These are phyloP conservation scores for Pogonomyrmex barbatus DNA, from an alignment of 1,140 invertebrate species.

Conservation along the genomic window DNA sequence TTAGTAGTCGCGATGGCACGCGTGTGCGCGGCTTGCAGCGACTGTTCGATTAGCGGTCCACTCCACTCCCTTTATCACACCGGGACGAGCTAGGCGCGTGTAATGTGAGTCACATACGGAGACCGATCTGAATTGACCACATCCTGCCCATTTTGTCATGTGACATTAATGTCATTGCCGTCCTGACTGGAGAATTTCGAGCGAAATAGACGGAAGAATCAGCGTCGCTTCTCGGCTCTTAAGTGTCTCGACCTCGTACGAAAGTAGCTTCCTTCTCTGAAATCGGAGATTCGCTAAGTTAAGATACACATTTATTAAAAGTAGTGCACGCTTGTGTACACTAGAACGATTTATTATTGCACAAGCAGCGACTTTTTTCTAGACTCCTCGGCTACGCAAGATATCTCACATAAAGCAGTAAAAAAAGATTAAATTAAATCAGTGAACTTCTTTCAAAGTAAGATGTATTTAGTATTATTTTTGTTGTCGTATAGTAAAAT, in stretches of 20 bases:
- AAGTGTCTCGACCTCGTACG: constrained; percentile 46
- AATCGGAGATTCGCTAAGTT: neutral
- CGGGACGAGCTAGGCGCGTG: constrained; percentile 67
- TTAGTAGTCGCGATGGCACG: constrained; percentile 58
- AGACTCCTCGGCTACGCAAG: neutral
- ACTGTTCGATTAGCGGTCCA: constrained; percentile 65
- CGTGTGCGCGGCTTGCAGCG: constrained; percentile 66
- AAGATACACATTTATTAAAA: neutral
- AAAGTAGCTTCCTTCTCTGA: constrained; percentile 17
- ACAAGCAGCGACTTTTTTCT: neutral
- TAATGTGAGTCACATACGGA: constrained; percentile 84
- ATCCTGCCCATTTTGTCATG: constrained; percentile 83
- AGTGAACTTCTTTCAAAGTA: neutral
- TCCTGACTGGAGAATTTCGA: constrained; percentile 64
- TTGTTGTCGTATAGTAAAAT: neutral
- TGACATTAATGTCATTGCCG: constrained; percentile 83
- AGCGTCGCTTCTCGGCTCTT: constrained; percentile 37
- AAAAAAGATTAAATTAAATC: constrained; percentile 5
- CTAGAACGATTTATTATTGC: neutral
- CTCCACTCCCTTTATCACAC: constrained; percentile 65
- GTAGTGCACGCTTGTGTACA: neutral
- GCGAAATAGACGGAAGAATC: constrained; percentile 73
- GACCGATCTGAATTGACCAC: constrained; percentile 84
- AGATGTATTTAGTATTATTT: neutral
- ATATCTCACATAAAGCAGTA: neutral